Evolutionary conservation across 2,113 vertebrate species (phyloP).

Genomic region (Proterorhinus semilunaris): DNA sequence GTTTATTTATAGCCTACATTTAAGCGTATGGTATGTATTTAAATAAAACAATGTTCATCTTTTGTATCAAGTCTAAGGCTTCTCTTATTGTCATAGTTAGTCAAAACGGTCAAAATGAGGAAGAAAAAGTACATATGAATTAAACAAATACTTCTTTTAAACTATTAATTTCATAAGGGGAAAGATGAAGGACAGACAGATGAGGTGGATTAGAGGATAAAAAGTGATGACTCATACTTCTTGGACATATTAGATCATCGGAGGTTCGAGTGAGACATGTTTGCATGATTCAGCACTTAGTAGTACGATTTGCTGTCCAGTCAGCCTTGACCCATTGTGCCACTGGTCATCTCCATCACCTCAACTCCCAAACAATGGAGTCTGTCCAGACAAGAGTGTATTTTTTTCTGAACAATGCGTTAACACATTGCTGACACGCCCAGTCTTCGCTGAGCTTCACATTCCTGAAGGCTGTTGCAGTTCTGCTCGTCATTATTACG

Average conservation of each 20-base stretch:
- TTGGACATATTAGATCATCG: conserved; percentile 12
- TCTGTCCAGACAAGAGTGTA: conserved; percentile 8
- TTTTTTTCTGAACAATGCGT: neutral
- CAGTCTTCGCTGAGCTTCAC: neutral
- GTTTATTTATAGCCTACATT: neutral
- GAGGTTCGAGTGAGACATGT: conserved; percentile 11
- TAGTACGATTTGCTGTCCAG: conserved; percentile 2
- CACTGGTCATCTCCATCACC: conserved; percentile 28
- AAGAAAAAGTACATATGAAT: too few species aligned
- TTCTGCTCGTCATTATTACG: conserved; percentile 25
- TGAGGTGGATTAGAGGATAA: neutral
- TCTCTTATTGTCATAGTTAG: too few species aligned
- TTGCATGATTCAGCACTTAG: conserved; percentile 39
- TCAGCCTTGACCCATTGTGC: conserved; percentile 30
- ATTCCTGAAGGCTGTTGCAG: conserved; percentile 3
- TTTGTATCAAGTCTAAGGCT: too few species aligned
- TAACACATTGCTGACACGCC: conserved; percentile 7
- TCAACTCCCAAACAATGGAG: conserved; percentile 9
- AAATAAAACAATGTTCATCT: too few species aligned
- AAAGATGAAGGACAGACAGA: neutral
- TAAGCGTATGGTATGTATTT: too few species aligned
- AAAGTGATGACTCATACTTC: conserved; percentile 1
- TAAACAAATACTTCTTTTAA: too few species aligned
- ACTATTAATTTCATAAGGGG: too few species aligned
- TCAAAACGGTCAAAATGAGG: too few species aligned